Evolutionary conservation across 1,140 invertebrate species (phyloP).

Genomic region (Leucophenga varia): DNA sequence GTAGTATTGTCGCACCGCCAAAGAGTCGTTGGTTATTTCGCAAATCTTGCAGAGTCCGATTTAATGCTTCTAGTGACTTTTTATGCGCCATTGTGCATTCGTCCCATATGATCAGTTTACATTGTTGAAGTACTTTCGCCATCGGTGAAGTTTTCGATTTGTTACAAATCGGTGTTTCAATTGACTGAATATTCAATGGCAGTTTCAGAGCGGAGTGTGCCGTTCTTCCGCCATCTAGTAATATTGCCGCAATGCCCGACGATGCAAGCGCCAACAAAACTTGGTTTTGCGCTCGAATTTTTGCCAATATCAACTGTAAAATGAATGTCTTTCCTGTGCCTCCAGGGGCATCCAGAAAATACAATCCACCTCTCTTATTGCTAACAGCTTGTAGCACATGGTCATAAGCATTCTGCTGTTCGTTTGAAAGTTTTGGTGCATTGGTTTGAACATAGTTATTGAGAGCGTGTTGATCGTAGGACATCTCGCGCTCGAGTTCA

Average conservation of each 20-base stretch:
- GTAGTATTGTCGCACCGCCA: neutral
- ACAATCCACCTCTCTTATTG: neutral
- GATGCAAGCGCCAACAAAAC: conserved; percentile 7
- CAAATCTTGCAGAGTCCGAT: neutral
- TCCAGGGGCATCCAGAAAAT: conserved; percentile 1
- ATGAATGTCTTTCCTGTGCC: neutral
- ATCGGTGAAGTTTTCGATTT: too few species aligned
- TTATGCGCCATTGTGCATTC: conserved; percentile 1
- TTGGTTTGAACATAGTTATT: conserved; percentile 12
- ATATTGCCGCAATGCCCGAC: too few species aligned
- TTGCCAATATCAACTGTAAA: conserved; percentile 1
- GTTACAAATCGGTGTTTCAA: too few species aligned
- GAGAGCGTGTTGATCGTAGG: conserved; percentile 1
- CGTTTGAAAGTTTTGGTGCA: too few species aligned
- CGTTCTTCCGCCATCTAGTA: too few species aligned
- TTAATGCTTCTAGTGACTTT: neutral
- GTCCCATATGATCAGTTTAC: conserved; percentile 5
- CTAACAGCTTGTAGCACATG: conserved; percentile 5
- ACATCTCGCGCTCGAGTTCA: too few species aligned
- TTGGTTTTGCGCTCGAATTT: conserved; percentile 4
- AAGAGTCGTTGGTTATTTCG: neutral
- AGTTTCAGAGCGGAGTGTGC: too few species aligned
- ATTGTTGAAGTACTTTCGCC: too few species aligned
- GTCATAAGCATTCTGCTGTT: too few species aligned
- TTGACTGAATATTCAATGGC: too few species aligned